Conservation (phyloP, 2,113 vertebrate genomes). For the Xyliphius kryptos region DNA sequence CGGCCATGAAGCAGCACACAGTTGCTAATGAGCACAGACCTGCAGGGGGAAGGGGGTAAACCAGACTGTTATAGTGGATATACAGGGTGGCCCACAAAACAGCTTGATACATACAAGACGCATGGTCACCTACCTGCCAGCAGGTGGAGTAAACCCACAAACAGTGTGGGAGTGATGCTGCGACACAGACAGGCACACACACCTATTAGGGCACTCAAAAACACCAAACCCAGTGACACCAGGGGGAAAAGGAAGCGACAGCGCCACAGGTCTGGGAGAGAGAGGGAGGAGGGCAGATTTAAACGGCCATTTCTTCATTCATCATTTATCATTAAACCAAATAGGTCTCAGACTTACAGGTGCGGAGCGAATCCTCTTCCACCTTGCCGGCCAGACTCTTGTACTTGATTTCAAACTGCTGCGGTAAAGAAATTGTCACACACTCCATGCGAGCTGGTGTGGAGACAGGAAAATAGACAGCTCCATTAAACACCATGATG, state of each 20-base stretch:
- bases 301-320: no score
- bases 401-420: conserved; percentile 82
- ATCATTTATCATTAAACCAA: no score
- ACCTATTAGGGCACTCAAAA: conserved; percentile 82
- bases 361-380: conserved; percentile 81
- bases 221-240: conserved; percentile 87
- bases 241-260: conserved; percentile 89
- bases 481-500: no score
- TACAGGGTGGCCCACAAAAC: no score
- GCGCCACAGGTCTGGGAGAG: conserved; percentile 81
- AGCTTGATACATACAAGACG: no score
- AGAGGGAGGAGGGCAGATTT: no score
- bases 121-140: conserved; percentile 79
- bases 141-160: conserved; percentile 84
- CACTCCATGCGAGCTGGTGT: conserved; percentile 59
- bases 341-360: conserved; percentile 70
- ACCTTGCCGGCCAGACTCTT: conserved; percentile 66
- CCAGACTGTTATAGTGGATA: not conserved
- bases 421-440: conserved; percentile 77
- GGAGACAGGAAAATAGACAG: not conserved
- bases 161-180: conserved; percentile 84
- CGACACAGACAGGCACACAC: conserved; percentile 90
- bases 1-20: conserved; percentile 82
- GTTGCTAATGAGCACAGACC: conserved; percentile 83
- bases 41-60: conserved; percentile 46